Evolutionary conservation across 2,113 vertebrate species (phyloP).

Genomic region (Lasiurus cinereus): DNA sequence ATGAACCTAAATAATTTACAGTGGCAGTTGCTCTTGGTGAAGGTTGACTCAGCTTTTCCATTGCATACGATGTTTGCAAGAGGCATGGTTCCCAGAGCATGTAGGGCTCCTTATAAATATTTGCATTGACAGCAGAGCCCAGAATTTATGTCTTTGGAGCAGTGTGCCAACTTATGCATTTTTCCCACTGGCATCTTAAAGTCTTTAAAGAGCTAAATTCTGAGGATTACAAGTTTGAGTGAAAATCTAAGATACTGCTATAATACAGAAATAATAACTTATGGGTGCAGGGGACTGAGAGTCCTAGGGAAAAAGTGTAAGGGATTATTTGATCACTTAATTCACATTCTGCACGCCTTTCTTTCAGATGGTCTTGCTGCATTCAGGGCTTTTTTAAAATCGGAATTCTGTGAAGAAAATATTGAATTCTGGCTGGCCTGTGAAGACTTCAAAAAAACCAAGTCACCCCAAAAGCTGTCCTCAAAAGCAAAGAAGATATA

Average conservation of each 20-base stretch:
- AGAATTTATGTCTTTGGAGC: conserved; percentile 46
- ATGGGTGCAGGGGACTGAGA: not conserved
- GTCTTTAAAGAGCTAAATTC: conserved; percentile 29
- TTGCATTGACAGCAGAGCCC: conserved; percentile 37
- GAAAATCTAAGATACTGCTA: not conserved
- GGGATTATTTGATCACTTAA: not conserved
- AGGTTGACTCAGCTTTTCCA: conserved; percentile 82
- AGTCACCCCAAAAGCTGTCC: conserved; percentile 89
- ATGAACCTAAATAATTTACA: conserved; percentile 26
- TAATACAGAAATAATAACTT: not conserved
- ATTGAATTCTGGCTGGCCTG: conserved; percentile 94
- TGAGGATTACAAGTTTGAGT: conserved; percentile 3
- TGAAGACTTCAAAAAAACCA: conserved; percentile 90
- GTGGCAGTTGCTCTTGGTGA: conserved; percentile 48
- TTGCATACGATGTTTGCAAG: conserved; percentile 45
- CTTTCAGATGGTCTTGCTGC: conserved; percentile 89
- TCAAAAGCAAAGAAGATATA: conserved; percentile 93
- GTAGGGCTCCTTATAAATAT: conserved; percentile 71
- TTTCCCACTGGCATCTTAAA: conserved; percentile 39
- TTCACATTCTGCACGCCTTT: not conserved
- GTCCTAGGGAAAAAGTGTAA: not conserved
- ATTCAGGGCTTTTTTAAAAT: conserved; percentile 90
- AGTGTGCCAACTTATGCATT: conserved; percentile 24
- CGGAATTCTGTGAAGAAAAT: conserved; percentile 94
- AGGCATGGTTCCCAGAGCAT: conserved; percentile 51